Evolutionary conservation across 2,113 vertebrate genomes (phyloP).

Genomic region (Alectura lathami): DNA sequence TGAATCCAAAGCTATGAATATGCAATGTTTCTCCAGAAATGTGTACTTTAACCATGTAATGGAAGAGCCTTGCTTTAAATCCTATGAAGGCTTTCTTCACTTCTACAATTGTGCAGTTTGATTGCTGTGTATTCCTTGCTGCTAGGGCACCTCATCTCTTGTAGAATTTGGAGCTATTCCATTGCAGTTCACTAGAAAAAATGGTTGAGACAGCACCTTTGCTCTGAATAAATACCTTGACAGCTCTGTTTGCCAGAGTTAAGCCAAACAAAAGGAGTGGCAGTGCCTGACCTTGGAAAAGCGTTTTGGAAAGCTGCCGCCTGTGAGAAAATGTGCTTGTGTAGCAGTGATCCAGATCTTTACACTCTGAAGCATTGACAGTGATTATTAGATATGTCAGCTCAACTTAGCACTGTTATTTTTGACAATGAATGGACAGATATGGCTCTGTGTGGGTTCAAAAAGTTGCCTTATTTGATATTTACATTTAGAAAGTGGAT

Average conservation of each 20-base stretch:
- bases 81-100: background rate
- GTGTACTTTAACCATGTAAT: rapidly evolving
- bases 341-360: background rate
- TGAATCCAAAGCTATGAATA: background rate
- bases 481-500: background rate
- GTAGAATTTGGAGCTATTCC: background rate
- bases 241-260: background rate
- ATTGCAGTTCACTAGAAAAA: background rate
- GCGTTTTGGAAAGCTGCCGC: rapidly evolving
- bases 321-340: background rate
- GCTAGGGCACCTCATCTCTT: background rate
- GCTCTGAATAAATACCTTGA: background rate
- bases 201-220: background rate
- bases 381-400: background rate
- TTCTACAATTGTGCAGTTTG: background rate
- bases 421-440: background rate
- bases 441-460: background rate
- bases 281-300: background rate
- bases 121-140: background rate
- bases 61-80: background rate
- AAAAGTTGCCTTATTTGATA: background rate
- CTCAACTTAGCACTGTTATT: background rate
- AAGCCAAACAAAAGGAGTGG: rapidly evolving
- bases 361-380: rapidly evolving
- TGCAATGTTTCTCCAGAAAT: background rate